Evolutionary conservation across 2,113 vertebrate species (phyloP).

Genomic region (Ageneiosus marmoratus): DNA sequence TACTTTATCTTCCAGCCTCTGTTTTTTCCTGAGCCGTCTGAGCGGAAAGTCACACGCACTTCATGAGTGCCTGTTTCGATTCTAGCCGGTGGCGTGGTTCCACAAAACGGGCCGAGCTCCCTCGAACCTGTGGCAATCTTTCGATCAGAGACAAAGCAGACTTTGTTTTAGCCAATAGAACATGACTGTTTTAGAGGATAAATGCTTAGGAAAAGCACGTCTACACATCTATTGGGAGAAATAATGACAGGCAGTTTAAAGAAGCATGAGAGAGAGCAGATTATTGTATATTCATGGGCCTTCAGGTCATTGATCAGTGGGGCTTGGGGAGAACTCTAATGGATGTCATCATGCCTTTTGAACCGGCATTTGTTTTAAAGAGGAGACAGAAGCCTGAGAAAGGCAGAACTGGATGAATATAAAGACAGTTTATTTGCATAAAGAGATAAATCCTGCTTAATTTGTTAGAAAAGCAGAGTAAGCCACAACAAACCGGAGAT

Average conservation of each 20-base stretch:
- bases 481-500: neutral
- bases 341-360: slow-evolving; percentile 21
- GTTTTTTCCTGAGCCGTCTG: slow-evolving; percentile 73
- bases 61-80: slow-evolving; percentile 73
- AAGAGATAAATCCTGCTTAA: neutral
- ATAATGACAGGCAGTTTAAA: slow-evolving; percentile 49
- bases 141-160: slow-evolving; percentile 33
- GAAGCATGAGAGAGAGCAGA: slow-evolving; percentile 73
- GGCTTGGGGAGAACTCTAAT: slow-evolving; percentile 32
- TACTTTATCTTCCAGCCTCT: slow-evolving; percentile 81
- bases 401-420: neutral
- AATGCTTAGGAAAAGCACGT: slow-evolving; percentile 53
- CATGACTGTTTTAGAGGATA: slow-evolving; percentile 31
- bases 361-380: slow-evolving; percentile 24
- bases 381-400: neutral
- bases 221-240: slow-evolving; percentile 52
- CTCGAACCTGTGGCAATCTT: slow-evolving; percentile 74
- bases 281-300: slow-evolving; percentile 64
- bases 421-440: slow-evolving; percentile 18
- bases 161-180: neutral
- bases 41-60: slow-evolving; percentile 69
- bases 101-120: slow-evolving; percentile 77
- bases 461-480: slow-evolving; percentile 5
- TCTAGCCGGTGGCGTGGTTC: slow-evolving; percentile 64
- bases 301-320: slow-evolving; percentile 42